Conservation (phyloP, 2,888 invertebrate genomes). For the Catocala fraxini region DNA sequence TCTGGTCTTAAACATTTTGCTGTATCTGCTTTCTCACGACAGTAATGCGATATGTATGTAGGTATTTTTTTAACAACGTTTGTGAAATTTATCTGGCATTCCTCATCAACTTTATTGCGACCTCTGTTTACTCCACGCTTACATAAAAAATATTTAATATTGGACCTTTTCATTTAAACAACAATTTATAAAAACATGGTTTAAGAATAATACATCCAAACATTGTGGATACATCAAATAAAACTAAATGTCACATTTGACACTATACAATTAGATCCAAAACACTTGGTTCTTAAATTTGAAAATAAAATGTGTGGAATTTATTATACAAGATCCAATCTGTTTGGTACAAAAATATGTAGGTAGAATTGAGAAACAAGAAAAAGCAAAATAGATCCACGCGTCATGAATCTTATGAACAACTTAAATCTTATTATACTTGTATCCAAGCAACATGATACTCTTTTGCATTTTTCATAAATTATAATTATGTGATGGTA, state of each 20-base stretch:
- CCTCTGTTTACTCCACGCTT: conserved; percentile 18
- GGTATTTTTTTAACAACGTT: conserved; percentile 24
- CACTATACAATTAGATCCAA: conserved; percentile 5
- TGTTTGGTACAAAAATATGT: conserved; percentile 2
- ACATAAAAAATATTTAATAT: neutral
- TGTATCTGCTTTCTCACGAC: conserved; percentile 22
- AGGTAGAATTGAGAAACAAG: neutral
- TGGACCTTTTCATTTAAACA: neutral
- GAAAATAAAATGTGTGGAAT: neutral
- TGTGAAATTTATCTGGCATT: conserved; percentile 12
- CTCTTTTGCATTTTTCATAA: conserved; percentile 15
- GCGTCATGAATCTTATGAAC: conserved; percentile 15
- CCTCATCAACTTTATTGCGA: conserved; percentile 10
- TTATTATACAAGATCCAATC: conserved; percentile 4
- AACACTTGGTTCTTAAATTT: conserved; percentile 3
- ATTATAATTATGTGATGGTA: conserved; percentile 13
- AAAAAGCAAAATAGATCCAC: conserved; percentile 8
- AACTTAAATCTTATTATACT: conserved; percentile 8
- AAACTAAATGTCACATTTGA: conserved; percentile 6
- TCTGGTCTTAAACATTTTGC: conserved; percentile 22
- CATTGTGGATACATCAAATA: neutral
- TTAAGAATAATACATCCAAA: conserved; percentile 7
- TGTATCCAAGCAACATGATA: conserved; percentile 18
- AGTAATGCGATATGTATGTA: conserved; percentile 18
- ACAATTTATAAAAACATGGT: neutral